Conservation (phyloP, 2,797 vertebrate genomes). For the Myiotriccus ornatus region DNA sequence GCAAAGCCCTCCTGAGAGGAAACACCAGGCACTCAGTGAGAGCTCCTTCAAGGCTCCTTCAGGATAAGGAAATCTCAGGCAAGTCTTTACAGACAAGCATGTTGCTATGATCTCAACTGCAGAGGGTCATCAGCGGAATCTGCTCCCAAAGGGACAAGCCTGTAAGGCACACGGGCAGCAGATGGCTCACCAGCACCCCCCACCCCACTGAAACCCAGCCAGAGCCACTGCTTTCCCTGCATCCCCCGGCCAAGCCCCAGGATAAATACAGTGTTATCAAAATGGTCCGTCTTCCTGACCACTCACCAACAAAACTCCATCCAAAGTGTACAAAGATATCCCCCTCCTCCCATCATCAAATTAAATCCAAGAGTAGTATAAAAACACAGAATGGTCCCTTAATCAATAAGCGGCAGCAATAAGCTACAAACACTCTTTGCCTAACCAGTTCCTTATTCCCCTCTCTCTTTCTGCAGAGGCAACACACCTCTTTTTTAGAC, state of each 20-base stretch:
- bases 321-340: neutral
- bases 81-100: neutral
- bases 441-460: constrained; percentile 17
- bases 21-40: neutral
- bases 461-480: neutral
- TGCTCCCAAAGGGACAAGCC: rapidly evolving
- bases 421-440: neutral
- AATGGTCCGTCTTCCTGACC: neutral
- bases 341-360: neutral
- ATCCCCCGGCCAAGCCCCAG: neutral
- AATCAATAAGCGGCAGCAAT: constrained; percentile 26
- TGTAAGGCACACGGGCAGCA: neutral
- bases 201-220: neutral
- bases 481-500: constrained; percentile 18
- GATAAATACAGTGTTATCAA: neutral
- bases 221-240: neutral
- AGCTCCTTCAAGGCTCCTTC: neutral
- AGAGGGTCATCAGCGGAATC: neutral
- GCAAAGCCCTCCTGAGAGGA: neutral
- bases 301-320: neutral
- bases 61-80: neutral
- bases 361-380: neutral
- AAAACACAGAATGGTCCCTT: constrained; percentile 52
- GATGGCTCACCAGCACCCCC: neutral
- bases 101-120: rapidly evolving